A percentile compares a stretch with the other conserved stretches of the same genome.
These are phyloP conservation scores for Macrophya annulata DNA, from an alignment of 2,888 invertebrate genomes.

Conservation along the genomic window DNA sequence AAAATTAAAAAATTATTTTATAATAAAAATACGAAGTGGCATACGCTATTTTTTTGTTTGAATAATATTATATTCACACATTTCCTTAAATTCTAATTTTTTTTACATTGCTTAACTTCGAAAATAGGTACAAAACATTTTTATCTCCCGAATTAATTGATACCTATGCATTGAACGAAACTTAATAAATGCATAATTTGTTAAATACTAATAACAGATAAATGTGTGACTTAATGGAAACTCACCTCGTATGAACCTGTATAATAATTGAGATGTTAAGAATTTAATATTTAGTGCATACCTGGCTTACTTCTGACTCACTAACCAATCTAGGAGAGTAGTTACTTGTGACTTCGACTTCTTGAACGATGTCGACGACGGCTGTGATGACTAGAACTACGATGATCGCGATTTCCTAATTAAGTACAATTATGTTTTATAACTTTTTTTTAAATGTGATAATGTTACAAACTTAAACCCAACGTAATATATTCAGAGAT, in stretches of 20 bases:
- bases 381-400: constrained; percentile 75
- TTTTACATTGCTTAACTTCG: constrained; percentile 45
- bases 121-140: constrained; percentile 31
- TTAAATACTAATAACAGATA: constrained; percentile 68
- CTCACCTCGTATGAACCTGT: constrained; percentile 79
- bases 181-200: constrained; percentile 33
- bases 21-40: constrained; percentile 42
- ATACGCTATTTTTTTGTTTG: constrained; percentile 34
- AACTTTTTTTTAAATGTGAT: neutral
- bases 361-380: constrained; percentile 77
- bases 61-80: constrained; percentile 43
- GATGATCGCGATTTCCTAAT: constrained; percentile 75
- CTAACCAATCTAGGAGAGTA: constrained; percentile 79
- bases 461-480: neutral
- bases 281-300: constrained; percentile 78
- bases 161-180: constrained; percentile 27
- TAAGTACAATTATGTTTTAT: constrained; percentile 39
- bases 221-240: constrained; percentile 77
- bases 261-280: constrained; percentile 79
- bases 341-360: constrained; percentile 80
- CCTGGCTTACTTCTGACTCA: constrained; percentile 79
- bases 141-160: constrained; percentile 18
- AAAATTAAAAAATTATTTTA: neutral
- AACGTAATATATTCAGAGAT: neutral
- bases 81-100: constrained; percentile 43